A percentile compares a stretch with the other conserved stretches of the same genome.
Evolutionary conservation across 2,888 invertebrate species (phyloP).

Genomic region (Tromatobia lineatoria): DNA sequence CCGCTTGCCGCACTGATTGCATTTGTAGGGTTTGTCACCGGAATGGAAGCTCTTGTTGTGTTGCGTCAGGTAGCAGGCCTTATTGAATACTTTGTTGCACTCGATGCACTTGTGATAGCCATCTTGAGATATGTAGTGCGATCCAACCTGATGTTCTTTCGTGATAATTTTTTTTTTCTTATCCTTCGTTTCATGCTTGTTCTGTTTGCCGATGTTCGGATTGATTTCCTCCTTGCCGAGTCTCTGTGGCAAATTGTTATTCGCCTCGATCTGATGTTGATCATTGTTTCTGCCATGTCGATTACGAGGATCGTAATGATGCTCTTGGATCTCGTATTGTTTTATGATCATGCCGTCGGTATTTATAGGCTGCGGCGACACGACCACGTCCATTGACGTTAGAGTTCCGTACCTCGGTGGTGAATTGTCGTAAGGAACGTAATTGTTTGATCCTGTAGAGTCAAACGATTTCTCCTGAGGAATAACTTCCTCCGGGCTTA

Average conservation of each 20-base stretch:
- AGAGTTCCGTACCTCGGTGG: conserved; percentile 78
- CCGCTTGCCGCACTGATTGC: conserved; percentile 94
- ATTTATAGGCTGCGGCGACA: conserved; percentile 68
- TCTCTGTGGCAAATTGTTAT: conserved; percentile 77
- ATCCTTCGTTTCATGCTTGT: conserved; percentile 27
- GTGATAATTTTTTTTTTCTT: conserved; percentile 66
- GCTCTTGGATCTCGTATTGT: conserved; percentile 70
- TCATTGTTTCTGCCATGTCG: conserved; percentile 56
- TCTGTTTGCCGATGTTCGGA: conserved; percentile 73
- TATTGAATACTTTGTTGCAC: conserved; percentile 94
- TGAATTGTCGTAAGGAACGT: conserved; percentile 74
- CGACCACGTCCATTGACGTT: conserved; percentile 68
- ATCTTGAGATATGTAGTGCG: conserved; percentile 79
- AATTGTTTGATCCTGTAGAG: conserved; percentile 77
- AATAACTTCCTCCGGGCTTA: conserved; percentile 87
- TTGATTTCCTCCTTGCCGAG: conserved; percentile 77
- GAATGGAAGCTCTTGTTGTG: conserved; percentile 96
- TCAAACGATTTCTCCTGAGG: conserved; percentile 85
- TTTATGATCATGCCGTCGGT: conserved; percentile 75
- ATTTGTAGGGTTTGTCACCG: conserved; percentile 95
- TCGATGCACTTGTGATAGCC: conserved; percentile 90
- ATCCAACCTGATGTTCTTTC: conserved; percentile 78
- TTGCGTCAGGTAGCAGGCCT: conserved; percentile 95
- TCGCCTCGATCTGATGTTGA: conserved; percentile 74
- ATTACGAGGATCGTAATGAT: conserved; percentile 51